A percentile compares a stretch with the other conserved stretches of the same genome.
phyloP scores from a whole-genome alignment of 2,113 vertebrate species.

The Chauna torquata region DNA sequence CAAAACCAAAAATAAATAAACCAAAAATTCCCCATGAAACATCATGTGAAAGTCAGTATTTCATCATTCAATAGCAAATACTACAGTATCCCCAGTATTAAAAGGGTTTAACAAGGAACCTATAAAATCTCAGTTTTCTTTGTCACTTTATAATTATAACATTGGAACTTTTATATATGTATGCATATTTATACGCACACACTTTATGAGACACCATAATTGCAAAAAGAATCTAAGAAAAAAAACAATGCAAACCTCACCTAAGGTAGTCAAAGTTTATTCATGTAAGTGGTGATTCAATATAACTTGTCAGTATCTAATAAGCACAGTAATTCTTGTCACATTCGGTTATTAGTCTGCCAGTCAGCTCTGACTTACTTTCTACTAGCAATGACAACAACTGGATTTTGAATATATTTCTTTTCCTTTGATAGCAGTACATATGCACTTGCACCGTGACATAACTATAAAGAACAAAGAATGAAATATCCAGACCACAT shows the following conservation, averaged over 20 bases:
- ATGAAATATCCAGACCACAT: background rate
- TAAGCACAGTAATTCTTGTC: background rate
- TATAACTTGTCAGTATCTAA: background rate
- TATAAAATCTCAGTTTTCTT: background rate
- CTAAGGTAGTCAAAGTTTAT: background rate
- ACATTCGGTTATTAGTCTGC: background rate
- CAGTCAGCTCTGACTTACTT: background rate
- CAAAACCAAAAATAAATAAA: background rate
- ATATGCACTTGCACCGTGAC: rapidly evolving
- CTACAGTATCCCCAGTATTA: background rate
- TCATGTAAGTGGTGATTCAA: background rate
- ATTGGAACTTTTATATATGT: background rate
- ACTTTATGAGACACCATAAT: background rate
- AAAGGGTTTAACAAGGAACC: background rate
- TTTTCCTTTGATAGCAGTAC: background rate
- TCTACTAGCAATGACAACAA: background rate
- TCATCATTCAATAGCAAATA: background rate
- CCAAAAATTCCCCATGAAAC: background rate
- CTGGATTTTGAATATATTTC: background rate
- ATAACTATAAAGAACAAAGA: background rate
- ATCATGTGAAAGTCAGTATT: background rate
- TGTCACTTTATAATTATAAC: background rate
- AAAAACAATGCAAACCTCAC: background rate
- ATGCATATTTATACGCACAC: background rate
- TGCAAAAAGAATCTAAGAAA: background rate